These are phyloP conservation scores for Temnothorax curvispinosus DNA, from an alignment of 1,140 invertebrate species.

Conservation along the genomic window DNA sequence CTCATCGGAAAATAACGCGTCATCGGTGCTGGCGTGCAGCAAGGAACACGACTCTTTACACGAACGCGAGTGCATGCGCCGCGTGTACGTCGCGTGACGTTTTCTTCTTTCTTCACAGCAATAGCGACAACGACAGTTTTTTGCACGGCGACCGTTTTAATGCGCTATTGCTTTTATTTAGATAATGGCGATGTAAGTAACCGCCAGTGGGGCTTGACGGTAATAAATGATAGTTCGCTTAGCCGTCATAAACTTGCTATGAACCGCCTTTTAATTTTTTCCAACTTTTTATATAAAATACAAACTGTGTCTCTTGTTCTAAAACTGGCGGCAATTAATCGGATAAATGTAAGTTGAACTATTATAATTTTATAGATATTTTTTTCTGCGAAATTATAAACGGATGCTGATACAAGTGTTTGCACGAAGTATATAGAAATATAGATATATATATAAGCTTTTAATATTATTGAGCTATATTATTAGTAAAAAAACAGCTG, in stretches of 20 bases:
- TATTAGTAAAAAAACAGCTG: neutral
- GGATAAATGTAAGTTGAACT: neutral
- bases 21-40: conserved; percentile 16
- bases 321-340: neutral
- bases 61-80: neutral
- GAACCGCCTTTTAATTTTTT: conserved; percentile 8
- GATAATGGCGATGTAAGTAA: conserved; percentile 24
- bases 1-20: conserved; percentile 55
- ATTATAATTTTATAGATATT: neutral
- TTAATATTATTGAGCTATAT: neutral
- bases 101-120: neutral
- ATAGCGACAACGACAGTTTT: neutral
- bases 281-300: neutral
- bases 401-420: neutral
- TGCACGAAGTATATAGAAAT: too few relatives aligned
- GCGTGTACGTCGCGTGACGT: conserved; percentile 33
- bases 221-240: conserved; percentile 39
- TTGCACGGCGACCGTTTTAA: conserved; percentile 20
- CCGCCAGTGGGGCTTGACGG: neutral
- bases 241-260: conserved; percentile 5
- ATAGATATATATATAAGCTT: neutral
- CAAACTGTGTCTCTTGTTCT: neutral
- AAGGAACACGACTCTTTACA: neutral
- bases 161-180: conserved; percentile 37
- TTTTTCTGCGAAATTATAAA: neutral